Percentiles rank a stretch among this genome's conserved stretches.
Conservation (phyloP, 2,888 invertebrate species). For the Acheta domesticus region DNA sequence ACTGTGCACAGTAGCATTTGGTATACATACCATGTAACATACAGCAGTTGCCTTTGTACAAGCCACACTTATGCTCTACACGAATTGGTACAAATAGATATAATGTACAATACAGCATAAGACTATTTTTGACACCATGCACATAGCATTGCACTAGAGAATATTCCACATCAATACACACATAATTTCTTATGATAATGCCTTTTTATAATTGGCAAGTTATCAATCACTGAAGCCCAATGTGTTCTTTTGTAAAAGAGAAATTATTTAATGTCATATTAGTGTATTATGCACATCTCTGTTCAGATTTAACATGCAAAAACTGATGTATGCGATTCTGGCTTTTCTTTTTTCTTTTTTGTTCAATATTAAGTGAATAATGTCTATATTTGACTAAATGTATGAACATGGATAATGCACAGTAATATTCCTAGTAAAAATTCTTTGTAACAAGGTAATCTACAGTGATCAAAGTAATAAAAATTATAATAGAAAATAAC, state of each 20-base stretch:
- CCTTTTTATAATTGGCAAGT: not conserved
- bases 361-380: not conserved
- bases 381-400: not conserved
- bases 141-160: not conserved
- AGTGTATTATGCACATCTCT: too few relatives aligned
- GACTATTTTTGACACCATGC: not conserved
- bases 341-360: not conserved
- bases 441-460: not conserved
- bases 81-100: slow-evolving; percentile 1
- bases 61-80: slow-evolving; percentile 2
- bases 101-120: not conserved
- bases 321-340: too few relatives aligned
- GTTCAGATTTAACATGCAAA: too few relatives aligned
- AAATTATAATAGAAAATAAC: not conserved
- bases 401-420: slow-evolving; percentile 3
- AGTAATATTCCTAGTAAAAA: not conserved
- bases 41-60: slow-evolving; percentile 18
- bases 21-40: not conserved
- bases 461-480: not conserved
- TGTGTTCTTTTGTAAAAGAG: not conserved
- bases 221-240: not conserved
- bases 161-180: not conserved
- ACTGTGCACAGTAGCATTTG: slow-evolving; percentile 3
- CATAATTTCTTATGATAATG: not conserved
- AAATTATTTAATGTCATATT: not conserved